Evolutionary conservation across 2,797 vertebrate genomes (phyloP), one percentile per base, ranked within the genome.

Genomic region (Numenius phaeopus): DNA sequence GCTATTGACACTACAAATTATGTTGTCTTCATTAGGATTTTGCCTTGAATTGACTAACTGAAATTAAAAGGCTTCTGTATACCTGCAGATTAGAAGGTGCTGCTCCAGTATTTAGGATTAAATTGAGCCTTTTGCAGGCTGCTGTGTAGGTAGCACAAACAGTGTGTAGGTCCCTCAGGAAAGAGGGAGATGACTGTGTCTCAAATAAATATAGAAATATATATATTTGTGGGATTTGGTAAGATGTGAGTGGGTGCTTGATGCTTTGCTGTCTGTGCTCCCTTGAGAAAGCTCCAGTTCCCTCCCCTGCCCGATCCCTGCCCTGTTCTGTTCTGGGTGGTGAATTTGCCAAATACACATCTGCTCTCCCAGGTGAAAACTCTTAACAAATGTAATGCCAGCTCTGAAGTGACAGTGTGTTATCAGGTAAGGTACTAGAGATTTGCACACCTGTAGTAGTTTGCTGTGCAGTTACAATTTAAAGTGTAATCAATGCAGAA

Each of bases 311-410:
- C 98, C 95, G 96, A 92, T 67, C 98, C 98, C 91, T 99, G 99
- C 97, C 98, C 99, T 5, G 99, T 99, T 78, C 98, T 98, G 97
- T 99, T 99, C 97, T 96, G 97, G 77, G 99, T 99, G 96, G 98
- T 99, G 59, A 98, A 99, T 97, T 98, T 99, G 55, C 99, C 98
- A 8, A 93, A 77, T 17, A 84, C 96, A 4, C 98, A 98, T 86
- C 98, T 99, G 96, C 97, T 99, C 40, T 99, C 99, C 94, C 99
- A 99, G 98, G 98, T 99, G 94, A 98, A 98, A 93, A 98, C 99
- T 4, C 98, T 99, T 55, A 99, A 98, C 78, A 99, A 98, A 95
- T 98, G 98, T 9, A 99, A 99, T 30, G 98, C 98, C 39, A 98
- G 98, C 97, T 99, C 98, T 6, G 99, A 99, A 95, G 99, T 99